Base-by-base conservation (phyloP, 2,113 vertebrate genomes). In the Tragelaphus imberbis region DNA sequence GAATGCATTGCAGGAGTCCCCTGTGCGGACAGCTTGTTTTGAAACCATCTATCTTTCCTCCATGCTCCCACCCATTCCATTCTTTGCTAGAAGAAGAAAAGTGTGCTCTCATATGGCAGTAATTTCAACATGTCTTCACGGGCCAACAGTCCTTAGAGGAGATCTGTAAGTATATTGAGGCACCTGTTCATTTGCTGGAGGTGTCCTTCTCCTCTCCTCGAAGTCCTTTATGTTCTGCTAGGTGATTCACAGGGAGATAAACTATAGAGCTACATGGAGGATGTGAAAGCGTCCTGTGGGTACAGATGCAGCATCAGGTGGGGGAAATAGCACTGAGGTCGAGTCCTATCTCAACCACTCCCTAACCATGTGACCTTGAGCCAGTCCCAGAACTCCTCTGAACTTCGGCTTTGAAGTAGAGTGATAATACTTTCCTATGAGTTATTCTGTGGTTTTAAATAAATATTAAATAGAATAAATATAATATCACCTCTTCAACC, bases 271-370 rank as follows among this genome's bases (percentile, higher is more conserved):
- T 56, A 55, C 10, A 33, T 17, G 49, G 87, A 86, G 84, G 97
- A 77, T 88, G 68, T 96, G 93, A 94, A 88, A 94, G 81, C 71
- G 49, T 94, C 21, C 71, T 92, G 59, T 59, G 71, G 40, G 55
- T 79, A 25, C 80, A 55, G 65, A 91, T 6, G 53, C 58, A 85
- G 56, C 81, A 17, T 25, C 68, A 5, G 30, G 28, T 56, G 63
- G 30, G 27, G 1, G 28, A 96, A 93, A 85, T 40, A 87, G 63
- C 85, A 36, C 51, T 65, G 27, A 55, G 44, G 56, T 71, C 15
- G 27, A 56, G 75, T 68, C 17, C 17, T 59, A 21, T 23, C 44
- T 79, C 30, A 30, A 84, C 88, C 81, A 71, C 91, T 98, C 95
- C 84, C 85, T 90, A 90, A 84, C 61, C 71, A 56, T 36, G 71